Evolutionary conservation across 2,113 vertebrate genomes (phyloP), one percentile per base, ranked within the genome.

Genomic region (Oncorhynchus clarkii): DNA sequence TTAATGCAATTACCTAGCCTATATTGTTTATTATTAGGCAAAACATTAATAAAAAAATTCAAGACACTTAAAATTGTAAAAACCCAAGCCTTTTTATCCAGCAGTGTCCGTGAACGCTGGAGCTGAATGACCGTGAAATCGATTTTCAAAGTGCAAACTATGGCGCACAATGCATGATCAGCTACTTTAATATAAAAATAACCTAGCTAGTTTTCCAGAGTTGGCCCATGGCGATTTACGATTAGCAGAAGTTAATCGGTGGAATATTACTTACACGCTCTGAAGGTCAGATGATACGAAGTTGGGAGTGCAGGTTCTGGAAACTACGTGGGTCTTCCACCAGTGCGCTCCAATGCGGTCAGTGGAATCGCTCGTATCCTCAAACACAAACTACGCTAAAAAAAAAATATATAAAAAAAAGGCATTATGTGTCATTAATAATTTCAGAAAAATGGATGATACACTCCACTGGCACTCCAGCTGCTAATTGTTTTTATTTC

Each of bases 241-340:
- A 5, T 22, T n/a, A n/a, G 54, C 39, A 54, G 65, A 66, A 65
- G 68, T 45, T 34, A 60, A 75, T 49, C 22, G 60, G 66, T 49
- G 27, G 84, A 88, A 86, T 81, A 78, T 78, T 86, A 91, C 93
- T 93, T 89, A 94, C 93, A 92, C 88, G 89, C 85, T 81, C 49
- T 94, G 93, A 94, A 94, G 93, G 93, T 94, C 93, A 94, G 91
- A 90, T 85, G 84, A 90, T 82, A 87, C 86, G 79, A 82, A 89
- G 85, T 81, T 73, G 77, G 72, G 81, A 82, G 59, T 45, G 39
- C 80, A 76, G 85, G 76, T 86, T 82, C 70, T 74, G 59, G 51
- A 73, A 81, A 87, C 88, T 87, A 84, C 80, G 84, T 70, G 85
- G 13, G 78, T 77, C 31, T 79, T 78, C 78, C 34, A 73, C 59